Conservation (phyloP, 2,888 invertebrate genomes). For the Drosophila maculinotata region DNA sequence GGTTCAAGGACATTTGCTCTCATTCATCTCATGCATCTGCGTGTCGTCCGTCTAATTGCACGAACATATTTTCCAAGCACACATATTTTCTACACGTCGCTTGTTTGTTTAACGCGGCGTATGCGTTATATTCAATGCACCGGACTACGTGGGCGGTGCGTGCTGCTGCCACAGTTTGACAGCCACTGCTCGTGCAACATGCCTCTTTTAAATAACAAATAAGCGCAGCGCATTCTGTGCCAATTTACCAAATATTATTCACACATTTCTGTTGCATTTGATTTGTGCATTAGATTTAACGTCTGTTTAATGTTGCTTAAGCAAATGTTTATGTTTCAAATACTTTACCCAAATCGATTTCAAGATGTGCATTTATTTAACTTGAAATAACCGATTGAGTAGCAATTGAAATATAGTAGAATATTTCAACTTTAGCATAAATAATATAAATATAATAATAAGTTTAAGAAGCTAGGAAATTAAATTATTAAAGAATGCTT, state of each 20-base stretch:
- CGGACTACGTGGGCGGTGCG: slow-evolving; percentile 33
- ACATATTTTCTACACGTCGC: slow-evolving; percentile 26
- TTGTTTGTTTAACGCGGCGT: slow-evolving; percentile 60
- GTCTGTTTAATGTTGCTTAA: background rate
- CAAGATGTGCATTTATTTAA: no score
- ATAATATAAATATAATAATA: no score
- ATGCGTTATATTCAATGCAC: slow-evolving; percentile 61
- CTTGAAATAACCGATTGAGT: no score
- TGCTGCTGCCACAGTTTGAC: slow-evolving; percentile 35
- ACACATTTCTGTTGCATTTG: slow-evolving; percentile 3
- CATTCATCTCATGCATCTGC: slow-evolving; percentile 27
- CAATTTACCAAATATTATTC: slow-evolving; percentile 26
- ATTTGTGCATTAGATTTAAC: slow-evolving; percentile 6
- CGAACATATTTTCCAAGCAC: slow-evolving; percentile 39
- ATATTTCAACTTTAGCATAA: no score
- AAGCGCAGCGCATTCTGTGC: slow-evolving; percentile 45
- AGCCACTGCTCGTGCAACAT: slow-evolving; percentile 8
- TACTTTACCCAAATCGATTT: no score
- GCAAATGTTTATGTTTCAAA: no score
- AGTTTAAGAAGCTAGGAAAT: no score
- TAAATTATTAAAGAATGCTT: no score
- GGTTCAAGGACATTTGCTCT: slow-evolving; percentile 72
- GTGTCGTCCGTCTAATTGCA: slow-evolving; percentile 38
- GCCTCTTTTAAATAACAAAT: slow-evolving; percentile 20
- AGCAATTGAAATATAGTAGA: no score